These are phyloP conservation scores for Cephus pygmeus DNA, from an alignment of 2,888 invertebrate genomes.

Conservation along the genomic window DNA sequence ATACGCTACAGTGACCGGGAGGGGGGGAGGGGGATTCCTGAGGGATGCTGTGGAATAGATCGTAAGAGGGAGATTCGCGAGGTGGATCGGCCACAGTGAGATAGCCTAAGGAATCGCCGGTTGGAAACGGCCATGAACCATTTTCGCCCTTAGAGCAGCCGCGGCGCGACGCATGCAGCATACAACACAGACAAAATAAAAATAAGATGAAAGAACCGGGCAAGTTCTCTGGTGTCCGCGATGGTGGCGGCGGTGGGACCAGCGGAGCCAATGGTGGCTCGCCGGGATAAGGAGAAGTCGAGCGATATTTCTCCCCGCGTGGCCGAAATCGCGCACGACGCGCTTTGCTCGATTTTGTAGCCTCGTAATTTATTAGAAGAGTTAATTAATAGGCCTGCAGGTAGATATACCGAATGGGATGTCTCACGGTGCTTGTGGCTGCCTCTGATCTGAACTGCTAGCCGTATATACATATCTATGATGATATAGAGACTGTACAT, in stretches of 20 bases:
- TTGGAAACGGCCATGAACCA: conserved; percentile 57
- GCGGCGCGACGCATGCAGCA: conserved; percentile 33
- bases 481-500: neutral
- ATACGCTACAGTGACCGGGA: neutral
- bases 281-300: conserved; percentile 24
- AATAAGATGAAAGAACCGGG: conserved; percentile 46
- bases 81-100: conserved; percentile 1
- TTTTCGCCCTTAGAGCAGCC: conserved; percentile 53
- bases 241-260: neutral
- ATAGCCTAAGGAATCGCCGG: conserved; percentile 30
- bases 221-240: conserved; percentile 40
- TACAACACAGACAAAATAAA: conserved; percentile 61
- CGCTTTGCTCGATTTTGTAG: neutral
- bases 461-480: neutral
- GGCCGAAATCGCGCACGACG: neutral
- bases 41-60: neutral
- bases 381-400: conserved; percentile 55
- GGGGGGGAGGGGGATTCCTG: neutral
- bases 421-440: neutral
- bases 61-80: conserved; percentile 6
- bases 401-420: neutral
- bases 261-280: neutral
- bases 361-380: conserved; percentile 52
- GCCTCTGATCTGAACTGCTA: neutral
- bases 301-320: conserved; percentile 33